phyloP scores from a whole-genome alignment of 2,113 vertebrate species.

The Hydrolagus affinis region DNA sequence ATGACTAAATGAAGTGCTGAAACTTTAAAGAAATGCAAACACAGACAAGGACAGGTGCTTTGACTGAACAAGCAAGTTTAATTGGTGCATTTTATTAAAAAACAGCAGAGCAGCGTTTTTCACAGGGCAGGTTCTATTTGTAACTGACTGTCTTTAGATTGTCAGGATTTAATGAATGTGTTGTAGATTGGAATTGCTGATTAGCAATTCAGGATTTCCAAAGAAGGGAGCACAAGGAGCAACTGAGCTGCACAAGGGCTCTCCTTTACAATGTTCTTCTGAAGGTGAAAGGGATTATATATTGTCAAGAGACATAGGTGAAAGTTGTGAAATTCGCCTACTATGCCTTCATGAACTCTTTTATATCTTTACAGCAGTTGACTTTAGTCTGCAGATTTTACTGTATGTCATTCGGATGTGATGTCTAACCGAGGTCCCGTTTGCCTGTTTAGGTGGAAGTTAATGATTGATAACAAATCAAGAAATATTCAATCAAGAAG shows the following conservation, averaged over 20 bases:
- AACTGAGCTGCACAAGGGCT: background rate
- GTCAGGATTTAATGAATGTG: conserved; percentile 68
- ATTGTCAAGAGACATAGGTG: background rate
- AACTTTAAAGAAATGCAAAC: conserved; percentile 46
- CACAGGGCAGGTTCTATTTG: conserved; percentile 62
- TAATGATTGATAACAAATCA: too few species aligned
- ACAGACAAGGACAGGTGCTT: conserved; percentile 63
- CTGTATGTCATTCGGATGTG: conserved; percentile 33
- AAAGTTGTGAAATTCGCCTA: background rate
- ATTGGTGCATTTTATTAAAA: conserved; percentile 73
- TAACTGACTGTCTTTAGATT: conserved; percentile 63
- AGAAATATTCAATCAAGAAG: too few species aligned
- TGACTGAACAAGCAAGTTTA: conserved; percentile 68
- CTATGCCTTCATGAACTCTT: background rate
- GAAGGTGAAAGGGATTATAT: background rate
- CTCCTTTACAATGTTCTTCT: background rate
- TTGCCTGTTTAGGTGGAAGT: too few species aligned
- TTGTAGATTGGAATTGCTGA: conserved; percentile 62
- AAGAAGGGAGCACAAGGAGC: conserved; percentile 49
- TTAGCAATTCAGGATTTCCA: conserved; percentile 62
- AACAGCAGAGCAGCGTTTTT: conserved; percentile 67
- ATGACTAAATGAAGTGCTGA: background rate
- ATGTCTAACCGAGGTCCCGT: too few species aligned
- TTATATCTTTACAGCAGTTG: background rate
- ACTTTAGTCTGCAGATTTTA: conserved; percentile 39